phyloP scores from a whole-genome alignment of 2,113 vertebrate genomes.

The Lipophrys pholis region DNA sequence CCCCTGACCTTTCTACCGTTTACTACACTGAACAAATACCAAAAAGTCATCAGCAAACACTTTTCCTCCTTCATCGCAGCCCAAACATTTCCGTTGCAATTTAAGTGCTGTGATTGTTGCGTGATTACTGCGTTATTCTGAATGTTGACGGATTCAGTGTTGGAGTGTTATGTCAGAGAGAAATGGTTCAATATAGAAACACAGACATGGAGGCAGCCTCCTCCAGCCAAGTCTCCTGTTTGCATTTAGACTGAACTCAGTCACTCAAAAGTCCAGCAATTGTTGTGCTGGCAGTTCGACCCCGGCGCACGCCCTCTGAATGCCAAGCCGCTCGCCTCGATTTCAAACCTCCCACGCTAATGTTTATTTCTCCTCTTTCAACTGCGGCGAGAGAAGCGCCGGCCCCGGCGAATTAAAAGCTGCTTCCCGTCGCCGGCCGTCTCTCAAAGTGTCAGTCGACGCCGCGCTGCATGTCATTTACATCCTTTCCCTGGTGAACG shows the following conservation, averaged over 20 bases:
- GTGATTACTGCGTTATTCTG: too few relatives aligned
- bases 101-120: too few relatives aligned
- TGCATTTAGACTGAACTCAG: constrained; percentile 17
- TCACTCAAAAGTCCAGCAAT: constrained; percentile 9
- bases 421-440: constrained; percentile 8
- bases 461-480: not conserved
- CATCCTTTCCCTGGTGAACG: not conserved
- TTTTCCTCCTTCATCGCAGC: too few relatives aligned
- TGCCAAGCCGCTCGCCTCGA: constrained; percentile 23
- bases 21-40: too few relatives aligned
- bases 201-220: not conserved
- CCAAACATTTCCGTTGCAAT: too few relatives aligned
- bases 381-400: constrained; percentile 2
- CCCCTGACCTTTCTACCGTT: too few relatives aligned
- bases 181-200: not conserved
- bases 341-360: constrained; percentile 48
- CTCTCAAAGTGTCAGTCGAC: not conserved
- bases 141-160: too few relatives aligned
- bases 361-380: constrained; percentile 27
- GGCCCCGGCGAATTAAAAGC: not conserved
- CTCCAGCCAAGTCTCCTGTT: not conserved
- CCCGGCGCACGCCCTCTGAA: constrained; percentile 13
- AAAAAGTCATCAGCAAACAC: too few relatives aligned
- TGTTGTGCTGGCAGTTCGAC: constrained; percentile 21
- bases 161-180: not conserved